Conservation (phyloP, 2,888 invertebrate genomes). For the Bibio marci region DNA sequence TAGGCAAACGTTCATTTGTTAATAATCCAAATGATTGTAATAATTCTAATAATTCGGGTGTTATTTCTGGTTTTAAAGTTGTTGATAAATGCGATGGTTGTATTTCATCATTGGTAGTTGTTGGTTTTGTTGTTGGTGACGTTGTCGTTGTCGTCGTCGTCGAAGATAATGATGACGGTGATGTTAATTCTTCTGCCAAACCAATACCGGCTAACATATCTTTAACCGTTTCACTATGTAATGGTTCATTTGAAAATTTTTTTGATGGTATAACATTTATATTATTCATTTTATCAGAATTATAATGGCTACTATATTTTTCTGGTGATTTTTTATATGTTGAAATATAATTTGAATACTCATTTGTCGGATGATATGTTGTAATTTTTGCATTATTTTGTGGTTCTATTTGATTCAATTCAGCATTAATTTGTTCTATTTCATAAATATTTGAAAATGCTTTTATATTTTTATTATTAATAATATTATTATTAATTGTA, state of each 20-base stretch:
- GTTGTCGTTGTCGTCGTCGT: conserved; percentile 10
- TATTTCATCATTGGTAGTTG: conserved; percentile 9
- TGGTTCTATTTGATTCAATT: conserved; percentile 8
- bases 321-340: conserved; percentile 4
- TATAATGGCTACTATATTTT: conserved; percentile 30
- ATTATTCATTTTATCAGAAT: conserved; percentile 14
- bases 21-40: conserved; percentile 31
- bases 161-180: conserved; percentile 5
- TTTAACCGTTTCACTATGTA: conserved; percentile 24
- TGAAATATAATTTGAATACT: background rate
- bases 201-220: conserved; percentile 30
- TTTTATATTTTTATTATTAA: conserved; percentile 1
- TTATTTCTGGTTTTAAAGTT: conserved; percentile 10
- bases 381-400: conserved; percentile 10
- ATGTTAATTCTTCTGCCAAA: conserved; percentile 15
- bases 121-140: conserved; percentile 11
- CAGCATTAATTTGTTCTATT: background rate
- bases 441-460: conserved; percentile 16
- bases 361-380: conserved; percentile 3
- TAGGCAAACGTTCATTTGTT: conserved; percentile 5
- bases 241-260: conserved; percentile 11
- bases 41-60: conserved; percentile 24
- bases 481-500: background rate
- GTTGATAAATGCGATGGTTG: conserved; percentile 11
- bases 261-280: conserved; percentile 6